Evolutionary conservation across 2,113 vertebrate genomes (phyloP).

Genomic region (Dicaeum eximium): DNA sequence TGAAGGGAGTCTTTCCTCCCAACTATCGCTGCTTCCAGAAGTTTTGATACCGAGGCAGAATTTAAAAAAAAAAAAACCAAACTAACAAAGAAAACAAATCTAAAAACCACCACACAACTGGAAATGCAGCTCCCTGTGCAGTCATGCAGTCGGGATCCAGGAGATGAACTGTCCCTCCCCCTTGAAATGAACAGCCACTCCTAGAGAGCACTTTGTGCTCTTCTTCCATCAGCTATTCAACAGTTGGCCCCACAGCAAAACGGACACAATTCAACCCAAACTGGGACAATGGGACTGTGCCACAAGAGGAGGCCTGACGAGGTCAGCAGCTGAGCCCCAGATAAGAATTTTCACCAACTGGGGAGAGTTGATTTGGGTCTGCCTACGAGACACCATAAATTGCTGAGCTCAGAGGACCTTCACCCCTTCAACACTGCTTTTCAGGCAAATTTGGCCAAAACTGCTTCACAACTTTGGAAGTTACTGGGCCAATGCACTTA

Average conservation of each 20-base stretch:
- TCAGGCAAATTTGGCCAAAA: background rate
- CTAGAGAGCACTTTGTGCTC: background rate
- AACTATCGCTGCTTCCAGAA: background rate
- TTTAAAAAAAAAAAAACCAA: background rate
- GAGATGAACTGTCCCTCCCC: background rate
- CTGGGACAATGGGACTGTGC: background rate
- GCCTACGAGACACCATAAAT: background rate
- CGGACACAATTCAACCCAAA: background rate
- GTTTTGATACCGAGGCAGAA: background rate
- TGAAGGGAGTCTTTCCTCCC: background rate
- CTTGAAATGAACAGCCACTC: background rate
- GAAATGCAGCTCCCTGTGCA: background rate
- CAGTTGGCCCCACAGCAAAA: background rate
- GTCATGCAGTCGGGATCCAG: too few species aligned
- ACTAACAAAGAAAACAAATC: background rate
- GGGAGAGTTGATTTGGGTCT: background rate
- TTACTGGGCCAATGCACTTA: accelerated
- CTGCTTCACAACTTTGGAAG: background rate
- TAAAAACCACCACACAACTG: background rate
- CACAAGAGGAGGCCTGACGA: background rate
- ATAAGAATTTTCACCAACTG: background rate
- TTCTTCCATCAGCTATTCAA: background rate
- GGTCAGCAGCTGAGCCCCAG: background rate
- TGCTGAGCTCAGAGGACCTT: background rate
- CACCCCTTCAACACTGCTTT: background rate